Conservation (phyloP, 2,113 vertebrate genomes). For the Orcinus orca region DNA sequence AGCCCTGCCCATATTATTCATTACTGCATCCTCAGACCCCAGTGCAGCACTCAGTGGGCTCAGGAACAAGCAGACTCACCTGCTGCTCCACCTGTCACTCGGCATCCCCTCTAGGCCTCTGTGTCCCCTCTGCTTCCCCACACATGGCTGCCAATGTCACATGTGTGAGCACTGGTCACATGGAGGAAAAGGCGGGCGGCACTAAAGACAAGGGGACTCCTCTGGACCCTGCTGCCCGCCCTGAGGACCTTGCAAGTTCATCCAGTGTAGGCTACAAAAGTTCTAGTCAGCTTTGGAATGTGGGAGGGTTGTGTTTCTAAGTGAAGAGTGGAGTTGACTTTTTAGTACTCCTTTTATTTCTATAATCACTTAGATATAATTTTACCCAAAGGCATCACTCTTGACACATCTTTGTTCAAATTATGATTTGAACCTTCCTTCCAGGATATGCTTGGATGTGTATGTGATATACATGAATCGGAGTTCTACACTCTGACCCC, state of each 20-base stretch:
- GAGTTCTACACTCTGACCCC: neutral
- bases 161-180: accelerated
- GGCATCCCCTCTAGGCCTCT: neutral
- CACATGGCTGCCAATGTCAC: neutral
- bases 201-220: neutral
- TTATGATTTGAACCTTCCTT: neutral
- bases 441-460: too few relatives aligned
- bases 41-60: neutral
- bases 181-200: accelerated
- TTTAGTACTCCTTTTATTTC: neutral
- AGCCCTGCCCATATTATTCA: neutral
- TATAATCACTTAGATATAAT: neutral
- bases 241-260: neutral
- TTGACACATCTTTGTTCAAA: neutral
- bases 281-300: neutral
- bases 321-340: neutral
- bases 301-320: neutral
- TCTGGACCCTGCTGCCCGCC: neutral
- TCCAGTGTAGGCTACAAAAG: accelerated
- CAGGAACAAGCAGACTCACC: neutral
- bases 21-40: neutral
- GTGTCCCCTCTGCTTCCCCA: neutral
- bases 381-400: neutral
- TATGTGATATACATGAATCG: accelerated
- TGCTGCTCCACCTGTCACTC: neutral